A percentile compares a stretch with the other conserved stretches of the same genome.
phyloP scores from a whole-genome alignment of 2,797 vertebrate species.

The Hapalemur alaotrensis region DNA sequence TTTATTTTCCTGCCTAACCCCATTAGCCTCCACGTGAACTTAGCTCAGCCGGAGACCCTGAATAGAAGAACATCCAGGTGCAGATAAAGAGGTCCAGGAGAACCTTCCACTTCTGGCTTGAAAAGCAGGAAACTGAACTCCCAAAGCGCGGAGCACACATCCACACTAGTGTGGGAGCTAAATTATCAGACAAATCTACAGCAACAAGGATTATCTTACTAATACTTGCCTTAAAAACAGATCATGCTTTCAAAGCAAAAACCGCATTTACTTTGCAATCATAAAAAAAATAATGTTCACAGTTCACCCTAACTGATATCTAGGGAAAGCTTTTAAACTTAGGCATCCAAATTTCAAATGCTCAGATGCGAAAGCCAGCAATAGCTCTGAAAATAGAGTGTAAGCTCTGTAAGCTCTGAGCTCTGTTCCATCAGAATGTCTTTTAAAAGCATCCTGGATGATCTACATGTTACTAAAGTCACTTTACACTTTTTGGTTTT shows the following conservation, averaged over 20 bases:
- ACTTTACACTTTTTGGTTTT: neutral
- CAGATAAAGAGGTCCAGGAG: neutral
- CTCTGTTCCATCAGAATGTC: neutral
- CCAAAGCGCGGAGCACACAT: neutral
- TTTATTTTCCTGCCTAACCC: neutral
- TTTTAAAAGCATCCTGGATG: neutral
- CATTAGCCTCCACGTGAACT: neutral
- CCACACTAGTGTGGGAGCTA: neutral
- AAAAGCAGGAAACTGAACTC: neutral
- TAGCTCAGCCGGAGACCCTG: neutral
- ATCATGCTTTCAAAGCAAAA: neutral
- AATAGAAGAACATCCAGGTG: no score
- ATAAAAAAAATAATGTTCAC: neutral
- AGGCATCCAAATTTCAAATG: neutral
- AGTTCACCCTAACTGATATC: neutral
- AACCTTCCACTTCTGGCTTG: neutral
- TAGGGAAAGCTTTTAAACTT: neutral
- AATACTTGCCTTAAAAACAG: neutral
- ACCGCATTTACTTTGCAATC: neutral
- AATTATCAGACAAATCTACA: neutral
- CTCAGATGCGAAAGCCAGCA: neutral
- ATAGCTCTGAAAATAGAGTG: neutral
- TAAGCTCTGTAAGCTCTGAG: neutral
- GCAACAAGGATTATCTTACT: neutral
- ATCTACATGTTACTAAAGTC: neutral